These are phyloP conservation scores for Acrobasis consociella DNA, from an alignment of 2,888 invertebrate species.

Conservation along the genomic window DNA sequence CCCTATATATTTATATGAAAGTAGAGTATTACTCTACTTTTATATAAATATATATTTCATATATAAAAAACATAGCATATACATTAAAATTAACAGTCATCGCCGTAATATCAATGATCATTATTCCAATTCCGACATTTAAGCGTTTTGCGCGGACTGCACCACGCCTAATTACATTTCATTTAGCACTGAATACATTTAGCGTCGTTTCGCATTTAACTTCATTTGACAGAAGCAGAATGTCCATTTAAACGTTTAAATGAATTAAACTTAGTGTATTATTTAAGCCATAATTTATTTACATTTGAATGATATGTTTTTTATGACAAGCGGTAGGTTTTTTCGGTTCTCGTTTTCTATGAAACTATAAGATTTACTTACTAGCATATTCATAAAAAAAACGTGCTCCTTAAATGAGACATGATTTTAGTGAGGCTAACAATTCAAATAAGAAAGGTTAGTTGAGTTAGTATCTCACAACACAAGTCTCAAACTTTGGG, in stretches of 20 bases:
- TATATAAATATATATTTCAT: no score
- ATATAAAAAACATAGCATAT: not conserved
- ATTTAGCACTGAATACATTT: conserved; percentile 17
- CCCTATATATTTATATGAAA: no score
- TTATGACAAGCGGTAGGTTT: not conserved
- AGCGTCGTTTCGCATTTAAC: conserved; percentile 9
- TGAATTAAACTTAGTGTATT: not conserved
- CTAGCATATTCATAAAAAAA: no score
- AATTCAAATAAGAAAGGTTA: no score
- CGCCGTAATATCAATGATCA: not conserved
- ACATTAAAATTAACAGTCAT: not conserved
- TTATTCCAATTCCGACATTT: conserved; percentile 1
- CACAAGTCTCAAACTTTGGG: no score
- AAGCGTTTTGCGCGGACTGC: conserved; percentile 8
- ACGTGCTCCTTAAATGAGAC: no score
- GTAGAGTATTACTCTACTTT: no score
- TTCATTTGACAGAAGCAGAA: conserved; percentile 14
- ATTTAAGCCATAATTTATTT: not conserved
- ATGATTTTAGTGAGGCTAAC: no score
- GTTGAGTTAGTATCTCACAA: no score
- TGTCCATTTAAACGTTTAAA: conserved; percentile 4
- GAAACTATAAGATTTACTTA: no score
- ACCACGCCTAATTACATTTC: conserved; percentile 10
- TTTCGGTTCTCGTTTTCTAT: not conserved
- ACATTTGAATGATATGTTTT: not conserved